Percentiles rank a stretch among this genome's conserved stretches.
Conservation (phyloP, 2,797 vertebrate species). For the Darevskia mixta region DNA sequence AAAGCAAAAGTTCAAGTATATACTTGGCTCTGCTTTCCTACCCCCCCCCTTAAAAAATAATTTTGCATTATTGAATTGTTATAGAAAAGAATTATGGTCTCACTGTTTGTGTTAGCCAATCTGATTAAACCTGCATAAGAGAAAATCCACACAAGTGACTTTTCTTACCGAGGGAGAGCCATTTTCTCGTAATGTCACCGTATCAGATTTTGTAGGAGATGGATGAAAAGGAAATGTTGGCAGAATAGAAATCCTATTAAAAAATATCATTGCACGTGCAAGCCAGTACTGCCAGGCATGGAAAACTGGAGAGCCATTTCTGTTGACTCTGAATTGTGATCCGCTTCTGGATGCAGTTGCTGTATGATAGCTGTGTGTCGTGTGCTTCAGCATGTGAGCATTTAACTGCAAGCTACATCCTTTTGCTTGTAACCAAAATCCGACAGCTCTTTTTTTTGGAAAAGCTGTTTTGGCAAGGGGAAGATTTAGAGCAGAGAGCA, state of each 20-base stretch:
- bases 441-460: too few species aligned
- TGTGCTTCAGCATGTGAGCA: neutral
- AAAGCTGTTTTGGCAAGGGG: neutral
- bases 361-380: neutral
- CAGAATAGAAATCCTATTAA: neutral
- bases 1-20: slow-evolving; percentile 23
- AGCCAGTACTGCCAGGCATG: neutral
- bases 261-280: neutral
- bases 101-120: slow-evolving; percentile 9
- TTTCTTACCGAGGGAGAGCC: neutral
- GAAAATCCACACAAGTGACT: slow-evolving; percentile 15
- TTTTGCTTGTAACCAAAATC: neutral
- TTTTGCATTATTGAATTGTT: slow-evolving; percentile 66
- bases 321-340: neutral
- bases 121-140: slow-evolving; percentile 42
- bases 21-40: slow-evolving; percentile 7
- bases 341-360: neutral
- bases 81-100: slow-evolving; percentile 9
- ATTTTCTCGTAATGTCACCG: slow-evolving; percentile 20
- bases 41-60: neutral
- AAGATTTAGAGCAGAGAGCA: neutral
- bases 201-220: slow-evolving; percentile 18
- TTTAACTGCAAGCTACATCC: neutral
- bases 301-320: neutral
- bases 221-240: neutral